Base-by-base conservation (phyloP, 2,888 invertebrate genomes). In the Tiphia femorata region DNA sequence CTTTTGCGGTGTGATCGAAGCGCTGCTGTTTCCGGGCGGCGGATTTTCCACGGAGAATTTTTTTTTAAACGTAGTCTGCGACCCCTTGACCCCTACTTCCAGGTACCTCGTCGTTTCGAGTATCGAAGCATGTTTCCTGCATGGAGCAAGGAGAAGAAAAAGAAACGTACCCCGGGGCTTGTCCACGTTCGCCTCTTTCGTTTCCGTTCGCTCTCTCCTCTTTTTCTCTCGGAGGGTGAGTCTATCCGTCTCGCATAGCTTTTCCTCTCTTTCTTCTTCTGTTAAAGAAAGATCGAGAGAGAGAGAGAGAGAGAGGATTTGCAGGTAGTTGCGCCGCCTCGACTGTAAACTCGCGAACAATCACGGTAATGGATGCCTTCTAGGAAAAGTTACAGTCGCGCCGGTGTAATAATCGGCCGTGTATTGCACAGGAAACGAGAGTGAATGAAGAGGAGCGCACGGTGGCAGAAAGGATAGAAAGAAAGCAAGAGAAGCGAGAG, bases 311-410 rank as follows among this genome's bases (percentile, higher is more conserved):
- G 27, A 41, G 58, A 38, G 23, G 33, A 53, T 58, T 62, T 46
- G 46, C 59, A 58, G 61, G 54, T 53, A 63, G 49, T 56, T 33
- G 59, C 51, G 61, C 46, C 12, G 12, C 46, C 48, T 51, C 60
- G 64, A 54, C 68, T 67, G 63, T 75, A 75, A 75, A 73, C 67
- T 67, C 67, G 66, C 67, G 68, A 72, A 77, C 75, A 75, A 76
- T 77, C 77, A 72, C 64, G 67, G 66, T 78, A 78, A 78, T 78
- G 72, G 78, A 74, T 73, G 72, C 66, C 70, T 74, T 76, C 73
- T 63, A 64, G 67, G 77, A 74, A 77, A 75, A 77, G 74, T 76
- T 75, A 72, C 72, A 67, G 70, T 69, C 63, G 61, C 66, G 61
- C 61, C 69, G 64, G 62, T 65, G 69, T 69, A 74, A 77, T 77